A percentile compares a stretch with the other conserved stretches of the same genome.
These are phyloP conservation scores for Sebastes hubbsi DNA, from an alignment of 2,797 vertebrate species.

Conservation along the genomic window DNA sequence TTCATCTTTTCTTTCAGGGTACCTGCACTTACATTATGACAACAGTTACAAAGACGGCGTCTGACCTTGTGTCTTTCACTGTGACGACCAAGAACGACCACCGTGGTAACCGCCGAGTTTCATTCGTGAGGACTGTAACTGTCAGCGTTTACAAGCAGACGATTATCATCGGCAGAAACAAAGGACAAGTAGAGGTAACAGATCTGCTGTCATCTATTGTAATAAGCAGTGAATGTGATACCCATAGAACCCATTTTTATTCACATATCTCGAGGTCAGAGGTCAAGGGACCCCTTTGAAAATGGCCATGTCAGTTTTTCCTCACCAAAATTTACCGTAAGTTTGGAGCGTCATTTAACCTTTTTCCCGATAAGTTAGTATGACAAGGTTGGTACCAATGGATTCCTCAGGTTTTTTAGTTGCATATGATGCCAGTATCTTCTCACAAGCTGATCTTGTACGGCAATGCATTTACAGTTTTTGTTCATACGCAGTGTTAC, in stretches of 20 bases:
- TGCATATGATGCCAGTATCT: too few relatives aligned
- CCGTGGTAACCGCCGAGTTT: not conserved
- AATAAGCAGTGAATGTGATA: not conserved
- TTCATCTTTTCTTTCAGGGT: constrained; percentile 18
- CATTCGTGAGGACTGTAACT: constrained; percentile 34
- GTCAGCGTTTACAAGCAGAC: constrained; percentile 14
- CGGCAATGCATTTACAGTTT: not conserved
- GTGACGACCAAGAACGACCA: constrained; percentile 40
- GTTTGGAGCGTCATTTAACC: too few relatives aligned
- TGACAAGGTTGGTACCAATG: too few relatives aligned
- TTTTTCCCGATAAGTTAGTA: too few relatives aligned
- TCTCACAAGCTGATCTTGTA: too few relatives aligned
- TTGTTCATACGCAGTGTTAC: not conserved
- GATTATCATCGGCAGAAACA: constrained; percentile 12
- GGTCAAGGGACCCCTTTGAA: too few relatives aligned
- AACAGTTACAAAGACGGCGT: not conserved
- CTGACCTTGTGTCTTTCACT: constrained; percentile 17
- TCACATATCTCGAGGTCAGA: too few relatives aligned
- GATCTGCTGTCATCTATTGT: not conserved
- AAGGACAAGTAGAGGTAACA: constrained; percentile 26
- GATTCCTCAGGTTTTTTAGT: too few relatives aligned
- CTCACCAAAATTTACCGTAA: too few relatives aligned
- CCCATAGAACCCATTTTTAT: too few relatives aligned
- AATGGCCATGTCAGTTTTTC: too few relatives aligned
- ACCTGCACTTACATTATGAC: constrained; percentile 40